Percentiles rank a stretch among this genome's conserved stretches.
phyloP scores from a whole-genome alignment of 2,888 invertebrate genomes.

The Melinaea marsaeus region DNA sequence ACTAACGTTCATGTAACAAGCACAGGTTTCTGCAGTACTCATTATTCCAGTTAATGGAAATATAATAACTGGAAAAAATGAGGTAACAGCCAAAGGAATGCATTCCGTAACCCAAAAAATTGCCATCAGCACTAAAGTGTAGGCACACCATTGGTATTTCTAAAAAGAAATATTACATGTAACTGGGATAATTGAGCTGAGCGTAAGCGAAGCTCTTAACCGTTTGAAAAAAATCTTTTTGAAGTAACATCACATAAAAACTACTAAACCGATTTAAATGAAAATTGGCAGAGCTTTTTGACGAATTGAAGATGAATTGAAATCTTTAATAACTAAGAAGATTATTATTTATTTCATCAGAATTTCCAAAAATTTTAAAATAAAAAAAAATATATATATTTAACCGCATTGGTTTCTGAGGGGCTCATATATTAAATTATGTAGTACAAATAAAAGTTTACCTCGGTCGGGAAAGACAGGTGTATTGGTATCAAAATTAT shows the following conservation, averaged over 20 bases:
- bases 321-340: too few species aligned
- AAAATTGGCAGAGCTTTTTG: too few species aligned
- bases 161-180: slow-evolving; percentile 32
- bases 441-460: slow-evolving; percentile 5
- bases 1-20: slow-evolving; percentile 80
- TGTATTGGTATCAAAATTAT: slow-evolving; percentile 33
- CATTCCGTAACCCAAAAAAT: slow-evolving; percentile 89
- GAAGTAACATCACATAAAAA: too few species aligned
- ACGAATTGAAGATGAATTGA: too few species aligned
- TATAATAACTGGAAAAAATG: slow-evolving; percentile 86
- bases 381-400: too few species aligned
- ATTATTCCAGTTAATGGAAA: slow-evolving; percentile 88
- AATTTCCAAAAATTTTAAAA: too few species aligned
- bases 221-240: too few species aligned
- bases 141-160: slow-evolving; percentile 80
- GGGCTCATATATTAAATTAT: background rate
- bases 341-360: too few species aligned
- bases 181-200: background rate
- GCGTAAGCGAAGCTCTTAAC: too few species aligned
- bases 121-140: slow-evolving; percentile 86
- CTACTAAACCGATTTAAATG: too few species aligned
- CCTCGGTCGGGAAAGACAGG: slow-evolving; percentile 34
- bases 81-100: slow-evolving; percentile 86
- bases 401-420: too few species aligned
- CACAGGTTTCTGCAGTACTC: slow-evolving; percentile 48